Evolutionary conservation across 1,140 invertebrate genomes (phyloP), one percentile per base, ranked within the genome.

Genomic region (Ladona fulva): DNA sequence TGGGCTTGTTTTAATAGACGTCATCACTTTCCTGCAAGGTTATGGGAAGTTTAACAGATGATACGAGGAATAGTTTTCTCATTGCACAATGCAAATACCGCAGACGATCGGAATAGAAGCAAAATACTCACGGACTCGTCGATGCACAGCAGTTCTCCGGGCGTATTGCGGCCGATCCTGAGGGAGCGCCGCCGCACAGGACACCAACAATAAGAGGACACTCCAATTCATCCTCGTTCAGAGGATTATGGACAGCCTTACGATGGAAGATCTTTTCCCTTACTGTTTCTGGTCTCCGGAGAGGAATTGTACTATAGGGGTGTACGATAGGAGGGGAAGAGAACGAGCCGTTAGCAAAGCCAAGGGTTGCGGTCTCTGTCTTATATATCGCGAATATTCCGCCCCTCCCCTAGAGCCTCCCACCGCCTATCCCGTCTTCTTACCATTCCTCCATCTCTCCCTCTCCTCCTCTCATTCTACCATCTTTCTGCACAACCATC

Each of bases 311-410:
- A 19, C 52, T 22, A 66, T 19, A 66, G 52, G 52, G 52, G 52
- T 66, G 52, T 66, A 22, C 52, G 52, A 16, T 16, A 66, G 52
- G 52, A 66, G 52, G 52, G 52, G 52, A 66, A 66, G 52, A 66
- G 52, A 3, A 12, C 5, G n/a, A 66, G 52, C 52, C 52, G 52
- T 66, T 66, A 66, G 52, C 52, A 66, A 66, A 66, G 52, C 52
- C 52, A 66, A 66, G 52, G 52, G 52, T 66, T 66, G 52, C 52
- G 52, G 52, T 66, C 52, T 66, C 52, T 22, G 52, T 66, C 52
- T 66, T 66, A 66, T 66, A 66, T 66, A 66, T 66, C 52, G 52
- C 52, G 52, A 66, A 66, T 66, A 66, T 66, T 66, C 52, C n/a
- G 52, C 52, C 52, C 52, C 52, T 16, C n/a, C 52, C 52, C 52